Evolutionary conservation across 2,888 invertebrate species (phyloP).

Genomic region (Euzetes globulus): DNA sequence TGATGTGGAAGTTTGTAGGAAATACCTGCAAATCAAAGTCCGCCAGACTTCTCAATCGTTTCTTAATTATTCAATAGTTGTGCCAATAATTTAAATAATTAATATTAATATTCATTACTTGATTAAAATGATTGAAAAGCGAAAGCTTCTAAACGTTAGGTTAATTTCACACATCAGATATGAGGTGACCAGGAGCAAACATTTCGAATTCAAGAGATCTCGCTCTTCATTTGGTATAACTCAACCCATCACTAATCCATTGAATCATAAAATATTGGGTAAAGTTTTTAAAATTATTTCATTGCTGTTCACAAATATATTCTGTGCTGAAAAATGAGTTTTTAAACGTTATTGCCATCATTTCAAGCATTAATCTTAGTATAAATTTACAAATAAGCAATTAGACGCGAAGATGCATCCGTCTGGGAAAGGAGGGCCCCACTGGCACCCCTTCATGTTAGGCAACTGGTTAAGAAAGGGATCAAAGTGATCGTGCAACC

Average conservation of each 20-base stretch:
- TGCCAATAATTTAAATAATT: background rate
- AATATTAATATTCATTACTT: background rate
- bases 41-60: background rate
- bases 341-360: too few relatives aligned
- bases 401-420: slow-evolving; percentile 83
- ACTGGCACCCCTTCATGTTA: slow-evolving; percentile 82
- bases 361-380: too few relatives aligned
- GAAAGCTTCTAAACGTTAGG: background rate
- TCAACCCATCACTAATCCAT: background rate
- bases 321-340: too few relatives aligned
- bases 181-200: background rate
- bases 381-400: slow-evolving; percentile 55
- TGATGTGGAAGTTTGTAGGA: background rate
- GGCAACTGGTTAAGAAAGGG: slow-evolving; percentile 73
- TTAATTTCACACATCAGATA: background rate
- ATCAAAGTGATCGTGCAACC: slow-evolving; percentile 96
- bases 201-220: background rate
- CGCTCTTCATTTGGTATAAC: background rate
- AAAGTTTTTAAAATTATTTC: too few relatives aligned
- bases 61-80: background rate
- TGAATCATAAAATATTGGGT: background rate
- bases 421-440: slow-evolving; percentile 95
- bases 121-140: background rate
- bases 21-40: background rate
- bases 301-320: too few relatives aligned